Percentiles rank a stretch among this genome's conserved stretches.
Conservation (phyloP, 2,888 invertebrate genomes). For the Mesoligia furuncula region DNA sequence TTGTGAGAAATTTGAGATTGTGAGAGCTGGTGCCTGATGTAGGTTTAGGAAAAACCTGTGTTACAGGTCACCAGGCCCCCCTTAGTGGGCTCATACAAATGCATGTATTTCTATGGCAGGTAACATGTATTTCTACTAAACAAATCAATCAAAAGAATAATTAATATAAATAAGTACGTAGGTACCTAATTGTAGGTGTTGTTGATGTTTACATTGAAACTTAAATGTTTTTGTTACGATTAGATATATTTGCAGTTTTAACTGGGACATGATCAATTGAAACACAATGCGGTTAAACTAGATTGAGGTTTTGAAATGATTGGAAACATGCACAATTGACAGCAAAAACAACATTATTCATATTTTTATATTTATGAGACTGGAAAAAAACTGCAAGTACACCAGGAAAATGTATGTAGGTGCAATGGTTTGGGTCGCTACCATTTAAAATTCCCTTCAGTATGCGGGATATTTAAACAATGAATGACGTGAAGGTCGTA, state of each 20-base stretch:
- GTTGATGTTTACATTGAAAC: conserved; percentile 1
- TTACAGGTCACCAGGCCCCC: not conserved
- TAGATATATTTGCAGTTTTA: conserved; percentile 9
- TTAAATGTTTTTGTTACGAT: conserved; percentile 14
- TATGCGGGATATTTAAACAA: conserved; percentile 41
- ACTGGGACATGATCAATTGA: conserved; percentile 21
- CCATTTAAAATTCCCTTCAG: conserved; percentile 26
- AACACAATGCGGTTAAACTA: conserved; percentile 9
- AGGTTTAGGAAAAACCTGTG: not conserved
- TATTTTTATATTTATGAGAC: not conserved
- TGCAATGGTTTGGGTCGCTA: conserved; percentile 2
- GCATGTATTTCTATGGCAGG: too few relatives aligned
- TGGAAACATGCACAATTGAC: conserved; percentile 1
- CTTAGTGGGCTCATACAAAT: not conserved
- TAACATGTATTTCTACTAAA: not conserved
- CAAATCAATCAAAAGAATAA: not conserved
- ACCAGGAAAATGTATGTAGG: conserved; percentile 11
- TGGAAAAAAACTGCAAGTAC: not conserved
- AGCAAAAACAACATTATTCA: conserved; percentile 17
- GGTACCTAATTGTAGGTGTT: not conserved
- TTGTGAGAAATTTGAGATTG: not conserved
- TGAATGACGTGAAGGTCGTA: conserved; percentile 33
- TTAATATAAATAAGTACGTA: too few relatives aligned
- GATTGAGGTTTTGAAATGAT: conserved; percentile 16
- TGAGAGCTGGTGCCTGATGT: not conserved